Conservation (phyloP, 2,888 invertebrate genomes). For the Melanophora roralis region DNA sequence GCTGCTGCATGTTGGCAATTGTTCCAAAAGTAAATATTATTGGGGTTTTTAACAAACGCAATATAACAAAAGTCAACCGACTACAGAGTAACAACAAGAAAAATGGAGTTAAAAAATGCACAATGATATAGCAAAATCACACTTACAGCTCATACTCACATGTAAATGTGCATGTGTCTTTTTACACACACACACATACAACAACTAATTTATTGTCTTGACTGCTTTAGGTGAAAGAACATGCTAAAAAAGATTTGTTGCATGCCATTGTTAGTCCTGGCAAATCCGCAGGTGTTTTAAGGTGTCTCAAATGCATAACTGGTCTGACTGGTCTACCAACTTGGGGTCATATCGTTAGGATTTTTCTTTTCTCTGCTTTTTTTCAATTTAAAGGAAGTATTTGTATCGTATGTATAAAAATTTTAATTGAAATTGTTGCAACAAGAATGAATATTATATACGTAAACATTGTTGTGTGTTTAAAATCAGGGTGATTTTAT, state of each 20-base stretch:
- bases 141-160: background rate
- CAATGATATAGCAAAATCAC: constrained; percentile 45
- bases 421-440: constrained; percentile 57
- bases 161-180: background rate
- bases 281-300: constrained; percentile 74
- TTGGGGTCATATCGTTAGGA: constrained; percentile 36
- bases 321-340: constrained; percentile 56
- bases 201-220: constrained; percentile 51
- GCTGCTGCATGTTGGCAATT: constrained; percentile 43
- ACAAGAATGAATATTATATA: background rate
- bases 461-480: background rate
- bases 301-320: constrained; percentile 55
- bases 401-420: constrained; percentile 35
- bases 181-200: background rate
- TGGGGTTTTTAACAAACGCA: constrained; percentile 67
- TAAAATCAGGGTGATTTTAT: background rate
- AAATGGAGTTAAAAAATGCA: constrained; percentile 36
- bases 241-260: constrained; percentile 65
- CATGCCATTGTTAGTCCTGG: constrained; percentile 67
- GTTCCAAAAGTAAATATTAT: constrained; percentile 64
- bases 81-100: constrained; percentile 60
- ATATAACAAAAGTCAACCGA: constrained; percentile 69
- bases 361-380: background rate
- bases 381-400: constrained; percentile 17
- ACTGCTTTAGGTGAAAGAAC: constrained; percentile 52